Percentiles rank a stretch among this genome's conserved stretches.
phyloP scores from a whole-genome alignment of 2,888 invertebrate species.

The Andricus curvator region DNA sequence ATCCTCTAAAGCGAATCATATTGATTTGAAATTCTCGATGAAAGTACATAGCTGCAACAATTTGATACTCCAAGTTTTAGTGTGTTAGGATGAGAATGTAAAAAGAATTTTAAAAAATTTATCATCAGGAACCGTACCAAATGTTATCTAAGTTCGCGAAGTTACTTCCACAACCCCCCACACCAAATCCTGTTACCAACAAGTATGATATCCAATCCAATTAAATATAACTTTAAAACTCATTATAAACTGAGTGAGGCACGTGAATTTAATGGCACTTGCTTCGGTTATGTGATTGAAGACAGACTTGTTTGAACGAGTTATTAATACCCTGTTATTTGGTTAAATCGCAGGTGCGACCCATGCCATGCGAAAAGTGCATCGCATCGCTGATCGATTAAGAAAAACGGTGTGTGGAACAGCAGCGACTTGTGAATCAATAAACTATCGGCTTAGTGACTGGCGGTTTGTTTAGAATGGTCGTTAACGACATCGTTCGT shows the following conservation, averaged over 20 bases:
- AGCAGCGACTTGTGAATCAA: constrained; percentile 22
- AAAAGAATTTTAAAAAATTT: too few species aligned
- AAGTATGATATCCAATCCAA: neutral
- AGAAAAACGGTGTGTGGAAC: constrained; percentile 10
- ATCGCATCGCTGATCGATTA: neutral
- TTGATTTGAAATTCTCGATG: too few species aligned
- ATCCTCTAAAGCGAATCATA: too few species aligned
- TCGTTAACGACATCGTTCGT: constrained; percentile 30
- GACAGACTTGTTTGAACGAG: neutral
- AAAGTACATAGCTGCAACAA: too few species aligned
- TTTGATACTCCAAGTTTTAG: too few species aligned
- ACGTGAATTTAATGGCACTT: neutral
- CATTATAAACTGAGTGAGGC: neutral
- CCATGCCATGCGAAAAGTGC: neutral
- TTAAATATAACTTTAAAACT: neutral
- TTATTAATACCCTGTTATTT: neutral
- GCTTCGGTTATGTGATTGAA: neutral
- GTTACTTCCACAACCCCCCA: too few species aligned
- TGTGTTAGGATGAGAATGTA: too few species aligned
- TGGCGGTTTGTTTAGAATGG: constrained; percentile 36
- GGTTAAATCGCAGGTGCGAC: neutral
- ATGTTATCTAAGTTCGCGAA: too few species aligned
- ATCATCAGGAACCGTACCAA: too few species aligned
- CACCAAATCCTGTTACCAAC: too few species aligned
- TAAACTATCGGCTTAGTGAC: constrained; percentile 32